Percentiles rank a stretch among this genome's conserved stretches.
phyloP scores from a whole-genome alignment of 2,797 vertebrate genomes.

The Sebastiscus tertius region DNA sequence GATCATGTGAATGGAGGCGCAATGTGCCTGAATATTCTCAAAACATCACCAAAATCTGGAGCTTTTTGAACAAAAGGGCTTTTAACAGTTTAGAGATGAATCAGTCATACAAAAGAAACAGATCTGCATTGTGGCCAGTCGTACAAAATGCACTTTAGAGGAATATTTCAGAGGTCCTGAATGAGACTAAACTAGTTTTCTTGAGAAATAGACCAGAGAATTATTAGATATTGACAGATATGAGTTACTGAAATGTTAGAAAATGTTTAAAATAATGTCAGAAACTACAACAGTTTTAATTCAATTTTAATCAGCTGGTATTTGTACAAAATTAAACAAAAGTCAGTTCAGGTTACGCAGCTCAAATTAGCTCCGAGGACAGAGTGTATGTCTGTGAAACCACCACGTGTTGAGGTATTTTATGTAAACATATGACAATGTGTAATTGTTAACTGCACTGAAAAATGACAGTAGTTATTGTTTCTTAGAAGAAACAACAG shows the following conservation, averaged over 20 bases:
- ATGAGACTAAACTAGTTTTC: not conserved
- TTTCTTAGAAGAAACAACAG: not conserved
- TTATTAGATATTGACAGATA: not conserved
- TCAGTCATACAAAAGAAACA: not conserved
- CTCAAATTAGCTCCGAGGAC: no score
- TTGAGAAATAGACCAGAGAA: not conserved
- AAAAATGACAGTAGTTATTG: not conserved
- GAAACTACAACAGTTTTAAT: not conserved
- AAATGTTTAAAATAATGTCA: not conserved
- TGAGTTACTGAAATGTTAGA: not conserved
- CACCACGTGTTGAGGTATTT: not conserved
- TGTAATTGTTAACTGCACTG: not conserved
- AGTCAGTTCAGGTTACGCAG: not conserved
- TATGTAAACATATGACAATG: not conserved
- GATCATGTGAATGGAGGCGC: slow-evolving; percentile 17
- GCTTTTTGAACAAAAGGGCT: not conserved
- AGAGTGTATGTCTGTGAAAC: not conserved
- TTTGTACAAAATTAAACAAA: not conserved
- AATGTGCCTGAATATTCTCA: slow-evolving; percentile 43
- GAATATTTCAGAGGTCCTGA: not conserved
- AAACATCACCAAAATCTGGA: slow-evolving; percentile 31
- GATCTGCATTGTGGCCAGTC: not conserved
- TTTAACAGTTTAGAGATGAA: not conserved
- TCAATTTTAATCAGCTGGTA: not conserved
- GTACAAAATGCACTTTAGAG: not conserved